Conservation (phyloP, 1,140 invertebrate genomes). For the Drosophila triauraria region DNA sequence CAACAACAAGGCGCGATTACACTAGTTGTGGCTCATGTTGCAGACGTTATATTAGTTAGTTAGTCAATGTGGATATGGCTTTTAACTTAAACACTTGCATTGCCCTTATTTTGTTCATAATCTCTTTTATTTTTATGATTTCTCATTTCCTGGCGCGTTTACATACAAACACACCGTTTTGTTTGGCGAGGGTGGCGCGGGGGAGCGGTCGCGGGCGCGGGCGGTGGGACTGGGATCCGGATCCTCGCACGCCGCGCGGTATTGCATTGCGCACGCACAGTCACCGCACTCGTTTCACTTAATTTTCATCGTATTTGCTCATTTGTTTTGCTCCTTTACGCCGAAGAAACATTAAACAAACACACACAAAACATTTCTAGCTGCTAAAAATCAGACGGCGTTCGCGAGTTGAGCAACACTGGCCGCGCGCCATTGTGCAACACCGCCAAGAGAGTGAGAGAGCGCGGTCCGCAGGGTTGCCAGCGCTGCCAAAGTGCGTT, state of each 20-base stretch:
- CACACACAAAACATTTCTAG: slow-evolving; percentile 50
- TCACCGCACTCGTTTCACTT: slow-evolving; percentile 10
- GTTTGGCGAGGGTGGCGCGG: slow-evolving; percentile 16
- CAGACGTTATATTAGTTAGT: slow-evolving; percentile 2
- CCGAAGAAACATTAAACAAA: slow-evolving; percentile 39
- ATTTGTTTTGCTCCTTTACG: slow-evolving; percentile 25
- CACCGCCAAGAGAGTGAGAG: slow-evolving; percentile 13
- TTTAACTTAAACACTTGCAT: slow-evolving; percentile 16
- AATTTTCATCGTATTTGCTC: slow-evolving; percentile 28
- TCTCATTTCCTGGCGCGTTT: slow-evolving; percentile 46
- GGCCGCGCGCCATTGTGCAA: slow-evolving; percentile 6
- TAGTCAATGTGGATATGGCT: slow-evolving; percentile 3
- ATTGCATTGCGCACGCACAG: slow-evolving; percentile 35
- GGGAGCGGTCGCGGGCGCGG: slow-evolving; percentile 6
- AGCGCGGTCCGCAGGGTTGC: slow-evolving; percentile 19
- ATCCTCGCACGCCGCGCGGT: slow-evolving; percentile 31
- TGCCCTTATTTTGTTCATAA: slow-evolving; percentile 23
- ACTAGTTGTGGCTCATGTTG: slow-evolving; percentile 35
- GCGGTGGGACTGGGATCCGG: slow-evolving; percentile 28
- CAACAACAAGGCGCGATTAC: slow-evolving; percentile 32
- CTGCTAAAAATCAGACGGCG: slow-evolving; percentile 38
- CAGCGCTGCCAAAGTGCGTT: slow-evolving; percentile 13
- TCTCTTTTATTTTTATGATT: slow-evolving; percentile 39
- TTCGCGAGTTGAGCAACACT: slow-evolving; percentile 30
- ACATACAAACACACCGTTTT: slow-evolving; percentile 6